Conservation (phyloP, 2,797 vertebrate genomes). For the Hoplostethus atlanticus region DNA sequence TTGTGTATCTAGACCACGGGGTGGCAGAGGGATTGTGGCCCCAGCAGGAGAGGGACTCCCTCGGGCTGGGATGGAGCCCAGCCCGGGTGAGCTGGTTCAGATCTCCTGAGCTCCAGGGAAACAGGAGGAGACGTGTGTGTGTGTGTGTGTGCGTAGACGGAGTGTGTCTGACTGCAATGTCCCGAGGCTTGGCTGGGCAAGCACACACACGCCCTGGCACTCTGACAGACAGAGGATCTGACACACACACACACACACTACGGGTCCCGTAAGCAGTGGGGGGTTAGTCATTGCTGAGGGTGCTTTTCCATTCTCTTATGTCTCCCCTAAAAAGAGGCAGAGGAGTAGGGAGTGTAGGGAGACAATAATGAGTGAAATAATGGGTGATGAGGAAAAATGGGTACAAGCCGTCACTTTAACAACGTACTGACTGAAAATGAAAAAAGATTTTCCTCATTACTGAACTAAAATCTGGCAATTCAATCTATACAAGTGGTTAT, state of each 20-base stretch:
- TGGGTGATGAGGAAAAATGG: neutral
- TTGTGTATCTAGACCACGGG: constrained; percentile 44
- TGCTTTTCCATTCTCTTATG: constrained; percentile 48
- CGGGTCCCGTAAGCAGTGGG: constrained; percentile 38
- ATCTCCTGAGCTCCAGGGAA: constrained; percentile 47
- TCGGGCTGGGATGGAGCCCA: constrained; percentile 58
- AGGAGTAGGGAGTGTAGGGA: neutral
- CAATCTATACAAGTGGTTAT: neutral
- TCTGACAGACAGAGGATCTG: constrained; percentile 42
- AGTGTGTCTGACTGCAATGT: constrained; percentile 53
- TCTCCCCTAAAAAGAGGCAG: constrained; percentile 30
- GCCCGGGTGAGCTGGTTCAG: constrained; percentile 55
- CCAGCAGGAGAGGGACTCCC: constrained; percentile 69
- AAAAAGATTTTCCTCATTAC: neutral
- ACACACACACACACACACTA: constrained; percentile 33
- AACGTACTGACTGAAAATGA: neutral
- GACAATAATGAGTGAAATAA: neutral
- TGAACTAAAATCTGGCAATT: neutral
- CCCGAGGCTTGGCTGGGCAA: constrained; percentile 75
- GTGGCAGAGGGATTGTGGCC: constrained; percentile 55
- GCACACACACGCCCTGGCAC: constrained; percentile 70
- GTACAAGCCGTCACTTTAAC: neutral
- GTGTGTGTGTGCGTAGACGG: constrained; percentile 36
- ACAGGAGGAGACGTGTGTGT: constrained; percentile 41
- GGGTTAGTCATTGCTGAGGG: constrained; percentile 56